Evolutionary conservation across 2,113 vertebrate species (phyloP).

Genomic region (Tachysurus vachellii): DNA sequence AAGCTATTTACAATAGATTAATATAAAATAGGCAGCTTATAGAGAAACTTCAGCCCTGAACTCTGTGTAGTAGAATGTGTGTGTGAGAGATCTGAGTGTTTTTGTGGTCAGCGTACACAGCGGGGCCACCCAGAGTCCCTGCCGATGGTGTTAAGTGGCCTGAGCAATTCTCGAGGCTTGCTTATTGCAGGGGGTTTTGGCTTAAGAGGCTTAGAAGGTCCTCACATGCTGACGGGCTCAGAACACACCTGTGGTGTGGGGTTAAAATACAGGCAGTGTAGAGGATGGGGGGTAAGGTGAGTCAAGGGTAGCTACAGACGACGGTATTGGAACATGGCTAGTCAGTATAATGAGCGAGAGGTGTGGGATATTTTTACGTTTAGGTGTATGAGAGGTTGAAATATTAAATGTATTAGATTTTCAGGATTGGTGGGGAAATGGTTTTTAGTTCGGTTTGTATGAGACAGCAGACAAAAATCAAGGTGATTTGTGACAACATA

Average conservation of each 20-base stretch:
- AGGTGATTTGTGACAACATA: not conserved
- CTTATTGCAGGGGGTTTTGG: constrained; percentile 15
- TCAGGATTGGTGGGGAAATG: not conserved
- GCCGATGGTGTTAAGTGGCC: constrained; percentile 26
- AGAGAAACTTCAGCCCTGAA: not conserved
- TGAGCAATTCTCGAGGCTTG: constrained; percentile 15
- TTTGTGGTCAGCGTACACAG: constrained; percentile 5
- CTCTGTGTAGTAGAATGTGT: not conserved
- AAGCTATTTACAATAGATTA: not conserved
- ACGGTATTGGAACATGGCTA: not conserved
- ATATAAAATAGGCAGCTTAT: not conserved
- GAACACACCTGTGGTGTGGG: not conserved
- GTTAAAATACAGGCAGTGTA: not conserved
- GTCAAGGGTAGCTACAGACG: constrained; percentile 1
- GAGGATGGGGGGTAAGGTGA: not conserved
- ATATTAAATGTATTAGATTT: not conserved
- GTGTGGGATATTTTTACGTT: not conserved
- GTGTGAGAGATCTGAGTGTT: not conserved
- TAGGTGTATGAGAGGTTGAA: not conserved
- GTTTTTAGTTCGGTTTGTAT: not conserved
- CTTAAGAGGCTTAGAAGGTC: constrained; percentile 30
- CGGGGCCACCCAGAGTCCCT: constrained; percentile 14
- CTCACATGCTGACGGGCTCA: not conserved
- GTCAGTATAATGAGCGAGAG: not conserved
- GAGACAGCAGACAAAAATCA: not conserved